A percentile compares a stretch with the other conserved stretches of the same genome.
Conservation (phyloP, 1,140 invertebrate species). For the Procambarus clarkii region DNA sequence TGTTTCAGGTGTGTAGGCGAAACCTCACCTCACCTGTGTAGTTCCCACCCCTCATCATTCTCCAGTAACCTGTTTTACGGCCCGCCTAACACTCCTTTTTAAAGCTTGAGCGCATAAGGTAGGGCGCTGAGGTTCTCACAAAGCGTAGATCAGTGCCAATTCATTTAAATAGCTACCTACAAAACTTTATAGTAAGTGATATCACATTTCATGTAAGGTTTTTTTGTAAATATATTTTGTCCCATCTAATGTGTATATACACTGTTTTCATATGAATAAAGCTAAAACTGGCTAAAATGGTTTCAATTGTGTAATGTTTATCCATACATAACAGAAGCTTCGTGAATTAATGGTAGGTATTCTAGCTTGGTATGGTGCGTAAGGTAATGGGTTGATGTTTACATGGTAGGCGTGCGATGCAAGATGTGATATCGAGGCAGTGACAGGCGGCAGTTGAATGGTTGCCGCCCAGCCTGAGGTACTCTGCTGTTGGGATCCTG, state of each 20-base stretch:
- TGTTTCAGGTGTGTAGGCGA: neutral
- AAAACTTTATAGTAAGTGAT: constrained; percentile 38
- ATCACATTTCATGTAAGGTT: constrained; percentile 54
- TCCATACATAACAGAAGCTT: neutral
- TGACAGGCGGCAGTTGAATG: neutral
- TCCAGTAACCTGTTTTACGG: constrained; percentile 16
- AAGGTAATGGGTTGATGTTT: neutral
- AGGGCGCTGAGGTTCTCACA: constrained; percentile 52
- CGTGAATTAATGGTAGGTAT: neutral
- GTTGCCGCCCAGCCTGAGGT: constrained; percentile 9
- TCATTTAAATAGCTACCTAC: constrained; percentile 33
- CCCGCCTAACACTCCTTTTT: constrained; percentile 55
- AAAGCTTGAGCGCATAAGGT: constrained; percentile 59
- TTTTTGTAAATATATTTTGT: constrained; percentile 63
- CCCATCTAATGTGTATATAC: constrained; percentile 54
- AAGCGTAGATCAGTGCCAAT: constrained; percentile 63
- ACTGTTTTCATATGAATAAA: constrained; percentile 60
- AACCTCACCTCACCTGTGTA: neutral
- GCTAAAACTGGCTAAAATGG: constrained; percentile 27
- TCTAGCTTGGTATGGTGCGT: neutral
- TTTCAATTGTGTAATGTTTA: constrained; percentile 21
- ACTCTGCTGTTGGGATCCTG: constrained; percentile 19
- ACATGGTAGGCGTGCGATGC: neutral
- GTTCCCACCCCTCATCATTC: neutral
- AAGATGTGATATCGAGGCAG: neutral